These are phyloP conservation scores for Aradus depressus DNA, from an alignment of 2,888 invertebrate genomes.

Conservation along the genomic window DNA sequence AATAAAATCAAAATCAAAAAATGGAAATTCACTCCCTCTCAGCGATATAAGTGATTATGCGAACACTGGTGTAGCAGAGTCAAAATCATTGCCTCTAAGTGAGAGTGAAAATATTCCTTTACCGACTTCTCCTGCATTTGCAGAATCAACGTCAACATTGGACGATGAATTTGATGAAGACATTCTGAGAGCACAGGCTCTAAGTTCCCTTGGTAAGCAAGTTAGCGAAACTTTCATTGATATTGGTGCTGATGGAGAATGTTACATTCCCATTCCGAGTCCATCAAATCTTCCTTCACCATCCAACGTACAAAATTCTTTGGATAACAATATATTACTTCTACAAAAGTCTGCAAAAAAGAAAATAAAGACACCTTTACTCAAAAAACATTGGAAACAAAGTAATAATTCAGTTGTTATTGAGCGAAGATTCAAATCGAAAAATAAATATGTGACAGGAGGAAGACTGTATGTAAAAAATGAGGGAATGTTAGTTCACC, in stretches of 20 bases:
- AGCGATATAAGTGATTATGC: no score
- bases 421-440: not conserved
- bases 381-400: constrained; percentile 10
- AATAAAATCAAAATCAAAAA: constrained; percentile 16
- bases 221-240: constrained; percentile 5
- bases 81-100: no score
- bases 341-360: constrained; percentile 2
- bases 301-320: not conserved
- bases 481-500: not conserved
- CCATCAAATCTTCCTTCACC: not conserved
- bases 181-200: constrained; percentile 23
- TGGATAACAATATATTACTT: no score
- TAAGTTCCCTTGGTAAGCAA: constrained; percentile 21
- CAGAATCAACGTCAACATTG: no score
- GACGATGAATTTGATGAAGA: constrained; percentile 26
- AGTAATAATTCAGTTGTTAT: not conserved
- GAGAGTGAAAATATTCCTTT: no score
- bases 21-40: no score
- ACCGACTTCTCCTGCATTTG: no score
- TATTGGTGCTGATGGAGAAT: not conserved
- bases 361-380: not conserved
- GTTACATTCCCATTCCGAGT: not conserved
- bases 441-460: no score
- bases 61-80: no score
- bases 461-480: constrained; percentile 3